Percentiles rank a stretch among this genome's conserved stretches.
Evolutionary conservation across 1,140 invertebrate genomes (phyloP).

Genomic region (Pseudomyrmex flavicornis): DNA sequence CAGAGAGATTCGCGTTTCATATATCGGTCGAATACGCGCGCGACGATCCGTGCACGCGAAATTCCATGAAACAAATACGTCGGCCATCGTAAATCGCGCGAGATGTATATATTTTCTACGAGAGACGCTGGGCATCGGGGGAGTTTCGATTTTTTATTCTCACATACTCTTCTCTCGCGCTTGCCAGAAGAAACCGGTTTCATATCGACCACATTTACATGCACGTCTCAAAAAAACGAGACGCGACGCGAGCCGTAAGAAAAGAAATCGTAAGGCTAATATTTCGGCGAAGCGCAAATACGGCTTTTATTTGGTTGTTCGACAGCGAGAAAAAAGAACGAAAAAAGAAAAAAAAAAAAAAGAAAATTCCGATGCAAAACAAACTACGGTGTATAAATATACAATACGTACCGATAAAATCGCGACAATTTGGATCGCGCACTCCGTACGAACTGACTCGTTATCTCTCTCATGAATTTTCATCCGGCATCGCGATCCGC

Average conservation of each 20-base stretch:
- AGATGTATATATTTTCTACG: constrained; percentile 34
- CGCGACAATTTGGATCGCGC: not conserved
- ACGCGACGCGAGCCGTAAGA: constrained; percentile 59
- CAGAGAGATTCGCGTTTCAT: constrained; percentile 23
- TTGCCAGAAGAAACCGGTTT: constrained; percentile 71
- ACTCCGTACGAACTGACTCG: not conserved
- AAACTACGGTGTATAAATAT: no score
- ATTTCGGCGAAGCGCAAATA: constrained; percentile 29
- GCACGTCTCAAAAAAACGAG: constrained; percentile 67
- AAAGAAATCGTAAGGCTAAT: constrained; percentile 37
- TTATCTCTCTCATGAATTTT: not conserved
- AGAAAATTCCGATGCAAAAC: not conserved
- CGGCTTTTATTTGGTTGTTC: constrained; percentile 31
- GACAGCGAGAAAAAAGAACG: not conserved
- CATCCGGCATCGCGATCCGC: not conserved
- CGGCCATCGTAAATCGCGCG: constrained; percentile 27
- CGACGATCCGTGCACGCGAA: not conserved
- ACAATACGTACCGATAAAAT: not conserved
- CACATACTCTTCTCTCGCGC: constrained; percentile 22
- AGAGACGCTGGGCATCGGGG: constrained; percentile 29
- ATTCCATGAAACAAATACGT: constrained; percentile 3
- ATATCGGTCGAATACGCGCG: not conserved
- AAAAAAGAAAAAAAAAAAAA: not conserved
- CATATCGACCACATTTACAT: constrained; percentile 67
- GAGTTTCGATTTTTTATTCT: constrained; percentile 58